Conservation (phyloP, 2,888 invertebrate species). For the Hirtodrosophila confusa region DNA sequence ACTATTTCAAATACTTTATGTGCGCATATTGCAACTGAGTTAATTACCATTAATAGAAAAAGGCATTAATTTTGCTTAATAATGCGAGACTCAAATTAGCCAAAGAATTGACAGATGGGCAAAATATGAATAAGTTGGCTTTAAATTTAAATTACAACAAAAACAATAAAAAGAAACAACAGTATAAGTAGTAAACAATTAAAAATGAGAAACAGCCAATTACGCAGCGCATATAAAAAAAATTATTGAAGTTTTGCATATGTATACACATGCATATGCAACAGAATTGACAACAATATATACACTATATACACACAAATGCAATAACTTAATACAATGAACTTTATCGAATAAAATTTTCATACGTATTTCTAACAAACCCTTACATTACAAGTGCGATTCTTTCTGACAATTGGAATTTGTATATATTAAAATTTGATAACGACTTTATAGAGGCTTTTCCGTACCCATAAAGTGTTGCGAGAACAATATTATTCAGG, state of each 20-base stretch:
- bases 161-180: conserved; percentile 11
- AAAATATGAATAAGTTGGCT: conserved; percentile 59
- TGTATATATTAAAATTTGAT: too few species aligned
- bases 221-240: conserved; percentile 33
- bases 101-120: conserved; percentile 70
- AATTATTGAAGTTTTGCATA: conserved; percentile 5
- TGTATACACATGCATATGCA: conserved; percentile 4
- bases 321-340: conserved; percentile 69
- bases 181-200: conserved; percentile 28
- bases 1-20: conserved; percentile 33
- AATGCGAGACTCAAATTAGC: conserved; percentile 65
- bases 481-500: too few species aligned
- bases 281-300: conserved; percentile 10
- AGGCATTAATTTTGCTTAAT: conserved; percentile 45
- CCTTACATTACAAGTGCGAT: conserved; percentile 15
- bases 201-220: conserved; percentile 24
- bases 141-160: conserved; percentile 49
- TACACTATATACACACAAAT: conserved; percentile 28
- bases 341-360: conserved; percentile 80
- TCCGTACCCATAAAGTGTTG: too few species aligned
- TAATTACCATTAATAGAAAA: conserved; percentile 24
- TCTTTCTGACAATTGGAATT: conserved; percentile 11
- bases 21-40: conserved; percentile 29
- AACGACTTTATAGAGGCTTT: too few species aligned
- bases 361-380: conserved; percentile 79